phyloP scores from a whole-genome alignment of 2,888 invertebrate genomes.

The Drosophila paracracens region DNA sequence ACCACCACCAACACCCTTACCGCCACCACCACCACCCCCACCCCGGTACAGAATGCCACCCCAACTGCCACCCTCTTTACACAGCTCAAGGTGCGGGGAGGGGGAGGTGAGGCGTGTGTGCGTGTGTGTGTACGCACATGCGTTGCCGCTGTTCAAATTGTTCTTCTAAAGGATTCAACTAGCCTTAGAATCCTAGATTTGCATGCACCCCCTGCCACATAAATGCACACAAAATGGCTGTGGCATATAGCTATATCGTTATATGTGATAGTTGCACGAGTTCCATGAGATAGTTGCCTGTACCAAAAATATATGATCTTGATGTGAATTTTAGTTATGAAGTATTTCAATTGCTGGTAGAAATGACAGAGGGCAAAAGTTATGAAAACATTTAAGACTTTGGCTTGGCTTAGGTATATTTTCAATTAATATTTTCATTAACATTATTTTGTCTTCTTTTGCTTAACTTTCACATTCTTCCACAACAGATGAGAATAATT shows the following conservation, averaged over 20 bases:
- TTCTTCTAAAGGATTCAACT: slow-evolving; percentile 71
- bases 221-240: slow-evolving; percentile 63
- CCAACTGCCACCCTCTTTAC: slow-evolving; percentile 60
- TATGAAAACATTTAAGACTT: not conserved
- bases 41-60: slow-evolving; percentile 3
- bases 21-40: slow-evolving; percentile 20
- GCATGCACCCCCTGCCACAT: slow-evolving; percentile 39
- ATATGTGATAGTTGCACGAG: slow-evolving; percentile 1
- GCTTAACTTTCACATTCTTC: not conserved
- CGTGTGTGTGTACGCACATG: slow-evolving; percentile 57
- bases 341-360: not conserved
- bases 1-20: slow-evolving; percentile 37
- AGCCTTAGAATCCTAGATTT: slow-evolving; percentile 20
- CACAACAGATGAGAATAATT: not conserved
- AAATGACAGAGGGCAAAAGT: not conserved
- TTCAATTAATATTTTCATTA: not conserved
- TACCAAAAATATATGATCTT: not conserved
- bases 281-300: slow-evolving; percentile 19
- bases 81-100: slow-evolving; percentile 15
- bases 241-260: not conserved
- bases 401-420: not conserved
- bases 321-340: not conserved
- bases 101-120: slow-evolving; percentile 23
- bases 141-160: slow-evolving; percentile 50
- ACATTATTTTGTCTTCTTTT: not conserved